These are phyloP conservation scores for Hipparchia sbordonii DNA, from an alignment of 2,888 invertebrate species.

Conservation along the genomic window DNA sequence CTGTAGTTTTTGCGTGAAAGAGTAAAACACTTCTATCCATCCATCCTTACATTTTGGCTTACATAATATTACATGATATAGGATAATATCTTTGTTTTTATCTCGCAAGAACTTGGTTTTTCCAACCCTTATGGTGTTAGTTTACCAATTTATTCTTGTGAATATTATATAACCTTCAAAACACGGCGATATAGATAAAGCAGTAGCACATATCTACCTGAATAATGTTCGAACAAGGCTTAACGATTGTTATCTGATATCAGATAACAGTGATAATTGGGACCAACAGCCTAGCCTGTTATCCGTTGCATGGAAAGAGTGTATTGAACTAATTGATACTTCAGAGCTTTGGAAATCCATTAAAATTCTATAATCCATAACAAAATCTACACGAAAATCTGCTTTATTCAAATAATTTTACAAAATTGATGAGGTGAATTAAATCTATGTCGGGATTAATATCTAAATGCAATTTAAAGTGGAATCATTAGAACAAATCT, in stretches of 20 bases:
- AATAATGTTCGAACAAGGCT: constrained; percentile 13
- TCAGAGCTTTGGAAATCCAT: not conserved
- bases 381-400: no score
- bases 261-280: constrained; percentile 3
- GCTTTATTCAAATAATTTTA: no score
- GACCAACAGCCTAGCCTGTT: not conserved
- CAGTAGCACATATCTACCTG: constrained; percentile 2
- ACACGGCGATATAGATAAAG: constrained; percentile 7
- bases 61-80: no score
- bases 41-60: no score
- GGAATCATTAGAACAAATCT: constrained; percentile 1
- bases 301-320: not conserved
- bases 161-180: constrained; percentile 3
- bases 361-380: no score
- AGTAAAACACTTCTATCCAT: no score
- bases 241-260: constrained; percentile 10
- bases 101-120: not conserved
- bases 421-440: not conserved
- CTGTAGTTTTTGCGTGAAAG: no score
- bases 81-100: not conserved
- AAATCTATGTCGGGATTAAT: not conserved
- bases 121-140: not conserved
- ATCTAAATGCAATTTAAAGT: not conserved
- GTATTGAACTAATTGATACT: constrained; percentile 6
- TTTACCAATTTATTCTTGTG: not conserved